Evolutionary conservation across 2,797 vertebrate species (phyloP), one percentile per base, ranked within the genome.

Genomic region (Hephaestus fuliginosus): DNA sequence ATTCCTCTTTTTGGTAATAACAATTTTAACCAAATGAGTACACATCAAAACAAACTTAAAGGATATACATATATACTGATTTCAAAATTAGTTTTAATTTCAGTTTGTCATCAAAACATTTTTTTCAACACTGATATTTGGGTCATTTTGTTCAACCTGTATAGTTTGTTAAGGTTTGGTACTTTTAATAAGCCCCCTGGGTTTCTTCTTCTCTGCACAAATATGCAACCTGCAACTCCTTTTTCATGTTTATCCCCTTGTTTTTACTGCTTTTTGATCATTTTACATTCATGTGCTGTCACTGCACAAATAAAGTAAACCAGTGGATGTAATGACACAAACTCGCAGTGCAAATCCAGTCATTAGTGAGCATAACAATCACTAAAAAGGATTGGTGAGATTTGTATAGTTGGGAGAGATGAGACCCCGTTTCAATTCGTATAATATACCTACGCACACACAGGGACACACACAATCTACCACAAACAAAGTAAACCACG

Each of bases 241-340:
- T 60, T 53, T 66, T 70, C 13, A 60, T 49, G 14, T 53, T 60
- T 25, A 41, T 69, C 36, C 3, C 41, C 3, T 57, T 74, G 7
- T 11, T 63, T 74, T 62, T 49, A 13, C 33, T 25, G 46, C 3
- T 51, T 66, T 61, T 46, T 46, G 20, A 48, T 70, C 11, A 28
- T 17, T 53, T 13, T 15, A 46, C 30, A 22, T 52, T 41, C 58
- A 28, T 46, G 28, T 9, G 53, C 60, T 70, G 64, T 67, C 44
- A 22, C 36, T 61, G 20, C 28, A 28, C 18, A 49, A 49, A 15
- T 10, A 9, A 49, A 49, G 18, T 10, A 9, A 49, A 49, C 18
- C 18, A 49, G 18, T n/a, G 49, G 49, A n/a, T 48, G 46, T 51
- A 20, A 20, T 69, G 49, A 44, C 9, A 10, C 9, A 72, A 51